phyloP scores from a whole-genome alignment of 2,113 vertebrate species.

The Strix aluco region DNA sequence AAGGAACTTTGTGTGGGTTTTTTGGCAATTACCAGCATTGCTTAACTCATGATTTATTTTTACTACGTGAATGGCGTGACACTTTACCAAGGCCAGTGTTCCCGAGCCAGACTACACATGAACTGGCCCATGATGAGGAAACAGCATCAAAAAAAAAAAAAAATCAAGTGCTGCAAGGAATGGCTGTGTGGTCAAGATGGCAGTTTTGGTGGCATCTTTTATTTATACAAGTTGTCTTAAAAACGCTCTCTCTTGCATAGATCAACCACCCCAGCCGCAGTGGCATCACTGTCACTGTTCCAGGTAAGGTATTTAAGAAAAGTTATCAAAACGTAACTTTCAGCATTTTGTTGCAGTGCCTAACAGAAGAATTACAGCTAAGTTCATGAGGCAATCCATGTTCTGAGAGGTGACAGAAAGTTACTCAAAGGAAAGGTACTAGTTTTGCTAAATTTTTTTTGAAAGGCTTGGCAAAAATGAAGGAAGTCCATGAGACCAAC shows the following conservation, averaged over 20 bases:
- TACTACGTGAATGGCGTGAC: not conserved
- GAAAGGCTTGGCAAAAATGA: not conserved
- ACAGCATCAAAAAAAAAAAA: not conserved
- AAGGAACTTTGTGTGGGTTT: not conserved
- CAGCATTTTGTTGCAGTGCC: not conserved
- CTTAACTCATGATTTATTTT: not conserved
- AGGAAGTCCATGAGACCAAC: not conserved
- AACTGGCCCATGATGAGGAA: not conserved
- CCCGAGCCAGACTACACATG: not conserved
- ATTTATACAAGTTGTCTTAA: not conserved
- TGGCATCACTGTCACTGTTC: not conserved
- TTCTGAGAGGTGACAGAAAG: not conserved
- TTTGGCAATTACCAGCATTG: not conserved
- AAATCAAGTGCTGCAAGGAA: too few species aligned
- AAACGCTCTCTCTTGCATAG: not conserved
- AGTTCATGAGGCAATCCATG: accelerated
- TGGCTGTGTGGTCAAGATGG: not conserved
- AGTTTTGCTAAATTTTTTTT: not conserved
- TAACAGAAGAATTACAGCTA: not conserved
- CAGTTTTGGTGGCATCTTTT: not conserved
- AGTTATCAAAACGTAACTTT: not conserved
- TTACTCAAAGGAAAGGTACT: not conserved
- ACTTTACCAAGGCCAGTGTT: too few species aligned
- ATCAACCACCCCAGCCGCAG: not conserved
- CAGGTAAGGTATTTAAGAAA: not conserved